Base-by-base conservation (phyloP, 2,888 invertebrate genomes). In the Tenthredo amoena region DNA sequence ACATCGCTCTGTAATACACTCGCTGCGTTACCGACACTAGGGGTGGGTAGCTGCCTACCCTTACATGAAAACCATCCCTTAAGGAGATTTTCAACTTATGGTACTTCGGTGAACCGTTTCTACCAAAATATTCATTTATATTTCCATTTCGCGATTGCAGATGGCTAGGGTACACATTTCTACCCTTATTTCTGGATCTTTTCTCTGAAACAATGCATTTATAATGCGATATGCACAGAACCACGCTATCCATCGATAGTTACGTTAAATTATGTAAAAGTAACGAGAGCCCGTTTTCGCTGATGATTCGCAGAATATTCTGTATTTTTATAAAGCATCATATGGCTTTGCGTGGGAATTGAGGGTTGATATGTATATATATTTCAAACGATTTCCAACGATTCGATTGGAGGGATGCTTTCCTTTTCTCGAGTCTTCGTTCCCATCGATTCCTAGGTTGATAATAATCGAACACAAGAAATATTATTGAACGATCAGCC, bases 1-100 rank as follows among this genome's bases (percentile, higher is more conserved):
- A 50, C 26, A 77, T n/a, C 37, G 21, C 21, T 21, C 58, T 31
- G 79, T 21, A 37, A 40, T 10, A 34, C 37, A 81, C 58, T 37
- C 58, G 1, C 81, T 81, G 62, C 40, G 12, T 62, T 81, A 62
- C 50, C 81, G 62, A 58, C 81, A 43, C 31, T 26, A 26, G 74
- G 43, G 21, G 43, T 43, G 12, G 10, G 43, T 9, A 31, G 77
- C 15, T 77, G 2, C 50, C 55, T 50, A 50, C 55, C 58, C 81
- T 50, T 62, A 34, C 12, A 7, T 2, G 26, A 50, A 31, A n/a
- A 31, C 18, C 50, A 74, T 43, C 21, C 74, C 68, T 68, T 34
- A 34, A 12, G 43, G 43, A 43, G 18, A 21, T 7, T 40, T 43
- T 40, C 40, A 74, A 43, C 21, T 74, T 34, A 34, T 68, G 15